Conservation (phyloP, 2,113 vertebrate genomes). For the Plecturocebus donacophilus region DNA sequence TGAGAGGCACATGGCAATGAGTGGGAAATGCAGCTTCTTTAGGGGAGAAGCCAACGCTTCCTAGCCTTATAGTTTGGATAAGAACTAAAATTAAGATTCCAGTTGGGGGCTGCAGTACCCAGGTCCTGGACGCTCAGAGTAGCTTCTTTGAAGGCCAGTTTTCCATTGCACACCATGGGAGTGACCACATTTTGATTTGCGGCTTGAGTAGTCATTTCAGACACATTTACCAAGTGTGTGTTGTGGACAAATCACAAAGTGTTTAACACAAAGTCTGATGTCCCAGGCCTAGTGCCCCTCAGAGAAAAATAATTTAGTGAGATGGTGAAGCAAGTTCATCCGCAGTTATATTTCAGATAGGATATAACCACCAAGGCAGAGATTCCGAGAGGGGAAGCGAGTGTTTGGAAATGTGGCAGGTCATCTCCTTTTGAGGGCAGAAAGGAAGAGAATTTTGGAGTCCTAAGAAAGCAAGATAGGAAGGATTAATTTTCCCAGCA, state of each 20-base stretch:
- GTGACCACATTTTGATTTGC: not conserved
- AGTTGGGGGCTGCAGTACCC: accelerated
- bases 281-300: not conserved
- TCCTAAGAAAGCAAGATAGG: not conserved
- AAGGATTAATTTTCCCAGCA: not conserved
- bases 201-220: not conserved
- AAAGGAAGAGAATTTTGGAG: not conserved
- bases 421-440: not conserved
- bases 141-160: not conserved
- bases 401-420: not conserved
- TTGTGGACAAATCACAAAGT: not conserved
- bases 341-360: not conserved
- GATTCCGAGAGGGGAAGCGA: accelerated
- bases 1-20: not conserved
- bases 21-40: not conserved
- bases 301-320: not conserved
- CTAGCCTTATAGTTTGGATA: not conserved
- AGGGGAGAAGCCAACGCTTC: not conserved
- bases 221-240: not conserved
- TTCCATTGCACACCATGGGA: not conserved
- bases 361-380: not conserved
- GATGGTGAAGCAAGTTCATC: not conserved
- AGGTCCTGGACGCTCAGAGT: not conserved
- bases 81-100: not conserved
- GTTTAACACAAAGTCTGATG: not conserved